Percentiles rank a stretch among this genome's conserved stretches.
Conservation (phyloP, 2,797 vertebrate genomes). For the Bradypodion pumilum region DNA sequence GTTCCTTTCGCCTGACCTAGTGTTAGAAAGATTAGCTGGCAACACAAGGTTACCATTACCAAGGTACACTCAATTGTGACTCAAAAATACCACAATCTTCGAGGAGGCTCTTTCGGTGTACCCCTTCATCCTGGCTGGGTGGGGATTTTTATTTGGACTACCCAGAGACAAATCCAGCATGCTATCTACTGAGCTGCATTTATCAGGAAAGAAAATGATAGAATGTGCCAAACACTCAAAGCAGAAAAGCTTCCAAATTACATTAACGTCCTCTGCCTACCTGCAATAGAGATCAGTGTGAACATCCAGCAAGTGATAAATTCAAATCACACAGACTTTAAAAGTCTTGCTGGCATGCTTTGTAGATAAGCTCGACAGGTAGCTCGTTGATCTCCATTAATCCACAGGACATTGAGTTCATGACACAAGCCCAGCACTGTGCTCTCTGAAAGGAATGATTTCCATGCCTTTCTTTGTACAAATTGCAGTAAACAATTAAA, state of each 20-base stretch:
- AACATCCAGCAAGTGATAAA: conserved; percentile 23
- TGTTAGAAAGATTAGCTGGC: too few relatives aligned
- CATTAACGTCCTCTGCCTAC: neutral
- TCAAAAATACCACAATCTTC: too few relatives aligned
- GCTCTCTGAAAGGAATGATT: neutral
- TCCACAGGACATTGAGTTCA: neutral
- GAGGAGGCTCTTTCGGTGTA: too few relatives aligned
- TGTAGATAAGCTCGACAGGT: conserved; percentile 28
- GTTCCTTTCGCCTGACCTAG: too few relatives aligned
- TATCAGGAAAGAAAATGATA: neutral
- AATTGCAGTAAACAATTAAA: conserved; percentile 13
- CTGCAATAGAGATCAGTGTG: neutral
- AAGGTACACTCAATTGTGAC: too few relatives aligned
- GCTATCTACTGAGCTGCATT: neutral
- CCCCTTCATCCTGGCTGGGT: neutral
- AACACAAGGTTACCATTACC: too few relatives aligned
- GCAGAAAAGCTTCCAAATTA: neutral
- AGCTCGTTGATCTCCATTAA: conserved; percentile 6
- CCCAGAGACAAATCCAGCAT: neutral
- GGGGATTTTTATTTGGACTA: neutral
- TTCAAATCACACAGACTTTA: neutral
- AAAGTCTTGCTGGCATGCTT: conserved; percentile 9
- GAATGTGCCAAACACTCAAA: neutral
- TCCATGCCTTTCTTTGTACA: conserved; percentile 11
- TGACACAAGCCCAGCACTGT: neutral